A percentile compares a stretch with the other conserved stretches of the same genome.
These are phyloP conservation scores for Turdus rufiventris DNA, from an alignment of 2,113 vertebrate genomes.

Conservation along the genomic window DNA sequence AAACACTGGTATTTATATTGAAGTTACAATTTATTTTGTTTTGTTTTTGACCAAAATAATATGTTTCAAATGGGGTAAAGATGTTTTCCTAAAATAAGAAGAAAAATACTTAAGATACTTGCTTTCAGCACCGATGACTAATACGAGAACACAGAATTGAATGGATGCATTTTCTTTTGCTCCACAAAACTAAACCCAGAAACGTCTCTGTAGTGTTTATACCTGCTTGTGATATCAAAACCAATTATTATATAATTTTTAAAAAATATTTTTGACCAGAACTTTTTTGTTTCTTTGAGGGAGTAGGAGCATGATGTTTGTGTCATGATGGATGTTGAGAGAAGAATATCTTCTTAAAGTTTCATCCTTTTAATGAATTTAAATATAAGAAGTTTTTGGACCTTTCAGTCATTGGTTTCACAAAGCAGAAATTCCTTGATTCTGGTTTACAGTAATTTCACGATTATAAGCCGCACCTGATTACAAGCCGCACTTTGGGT, in stretches of 20 bases:
- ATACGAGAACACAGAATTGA: not conserved
- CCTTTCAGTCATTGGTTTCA: not conserved
- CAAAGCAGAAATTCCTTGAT: not conserved
- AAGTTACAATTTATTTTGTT: not conserved
- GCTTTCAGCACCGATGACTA: not conserved
- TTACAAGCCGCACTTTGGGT: too few relatives aligned
- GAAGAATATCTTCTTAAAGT: not conserved
- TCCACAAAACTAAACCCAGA: not conserved
- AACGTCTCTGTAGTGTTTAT: not conserved
- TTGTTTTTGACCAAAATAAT: not conserved
- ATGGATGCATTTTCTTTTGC: not conserved
- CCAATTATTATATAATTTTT: not conserved
- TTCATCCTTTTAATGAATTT: not conserved
- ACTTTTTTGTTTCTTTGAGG: not conserved
- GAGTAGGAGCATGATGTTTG: not conserved
- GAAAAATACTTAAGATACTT: not conserved
- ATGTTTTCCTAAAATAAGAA: not conserved
- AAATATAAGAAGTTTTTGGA: not conserved
- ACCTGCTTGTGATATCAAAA: not conserved
- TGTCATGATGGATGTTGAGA: not conserved
- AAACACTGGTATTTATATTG: not conserved
- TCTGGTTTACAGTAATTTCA: too few relatives aligned
- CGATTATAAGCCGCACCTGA: too few relatives aligned
- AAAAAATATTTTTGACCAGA: not conserved
- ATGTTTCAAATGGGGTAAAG: not conserved